phyloP scores from a whole-genome alignment of 2,797 vertebrate species.

The Nasua narica region DNA sequence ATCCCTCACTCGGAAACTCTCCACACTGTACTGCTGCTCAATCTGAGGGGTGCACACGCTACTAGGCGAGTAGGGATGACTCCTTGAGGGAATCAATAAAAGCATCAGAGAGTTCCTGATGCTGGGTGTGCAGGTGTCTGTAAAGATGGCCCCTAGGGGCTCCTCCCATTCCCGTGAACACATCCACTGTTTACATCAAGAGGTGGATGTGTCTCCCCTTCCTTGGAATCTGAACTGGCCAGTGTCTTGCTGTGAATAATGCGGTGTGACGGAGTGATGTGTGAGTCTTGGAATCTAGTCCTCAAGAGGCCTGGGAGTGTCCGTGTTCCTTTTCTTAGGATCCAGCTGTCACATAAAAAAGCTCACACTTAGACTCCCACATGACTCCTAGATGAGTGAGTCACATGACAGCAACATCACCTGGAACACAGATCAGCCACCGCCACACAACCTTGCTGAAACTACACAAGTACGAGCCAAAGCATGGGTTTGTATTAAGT shows the following conservation, averaged over 20 bases:
- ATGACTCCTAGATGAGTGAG: neutral
- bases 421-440: neutral
- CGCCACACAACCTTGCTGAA: neutral
- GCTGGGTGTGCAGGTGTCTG: neutral
- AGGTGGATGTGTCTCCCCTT: neutral
- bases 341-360: neutral
- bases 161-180: neutral
- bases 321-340: neutral
- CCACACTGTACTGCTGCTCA: neutral
- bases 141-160: neutral
- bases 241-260: neutral
- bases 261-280: neutral
- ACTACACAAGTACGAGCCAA: neutral
- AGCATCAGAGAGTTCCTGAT: neutral
- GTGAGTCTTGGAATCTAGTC: neutral
- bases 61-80: neutral
- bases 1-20: neutral
- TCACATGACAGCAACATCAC: neutral
- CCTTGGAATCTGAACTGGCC: neutral
- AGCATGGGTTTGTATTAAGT: neutral
- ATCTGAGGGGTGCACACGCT: neutral
- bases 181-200: neutral
- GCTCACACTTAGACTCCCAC: neutral
- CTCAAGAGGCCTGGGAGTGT: neutral
- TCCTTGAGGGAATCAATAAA: fast-evolving